phyloP scores from a whole-genome alignment of 2,113 vertebrate genomes.

The Proteles cristata region DNA sequence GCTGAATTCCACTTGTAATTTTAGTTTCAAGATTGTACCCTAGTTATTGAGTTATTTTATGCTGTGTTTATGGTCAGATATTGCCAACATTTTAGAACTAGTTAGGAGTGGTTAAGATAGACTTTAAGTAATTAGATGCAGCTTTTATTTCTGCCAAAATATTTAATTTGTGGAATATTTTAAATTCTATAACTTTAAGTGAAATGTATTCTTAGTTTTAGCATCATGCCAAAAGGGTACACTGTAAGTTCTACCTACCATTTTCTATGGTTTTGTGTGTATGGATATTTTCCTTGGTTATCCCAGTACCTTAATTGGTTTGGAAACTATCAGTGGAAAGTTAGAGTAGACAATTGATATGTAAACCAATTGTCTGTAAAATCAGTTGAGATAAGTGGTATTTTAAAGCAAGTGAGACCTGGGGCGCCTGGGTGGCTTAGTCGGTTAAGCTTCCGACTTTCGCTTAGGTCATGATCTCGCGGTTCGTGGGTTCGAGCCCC shows the following conservation, averaged over 20 bases:
- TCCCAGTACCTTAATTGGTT: not conserved
- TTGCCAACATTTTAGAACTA: constrained; percentile 24
- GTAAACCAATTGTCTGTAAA: not conserved
- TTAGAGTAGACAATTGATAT: not conserved
- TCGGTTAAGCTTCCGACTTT: no score
- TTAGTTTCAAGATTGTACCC: not conserved
- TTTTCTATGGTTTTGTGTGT: constrained; percentile 2
- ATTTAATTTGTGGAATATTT: constrained; percentile 25
- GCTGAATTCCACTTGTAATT: constrained; percentile 59
- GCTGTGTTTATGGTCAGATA: constrained; percentile 30
- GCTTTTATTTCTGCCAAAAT: constrained; percentile 28
- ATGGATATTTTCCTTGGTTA: not conserved
- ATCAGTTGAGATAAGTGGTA: not conserved
- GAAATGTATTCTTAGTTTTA: constrained; percentile 53
- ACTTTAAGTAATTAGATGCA: constrained; percentile 11
- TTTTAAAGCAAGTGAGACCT: constrained; percentile 14
- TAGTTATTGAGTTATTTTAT: constrained; percentile 44
- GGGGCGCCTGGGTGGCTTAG: no score
- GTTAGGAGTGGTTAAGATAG: not conserved
- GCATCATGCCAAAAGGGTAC: not conserved
- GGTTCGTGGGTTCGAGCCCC: no score
- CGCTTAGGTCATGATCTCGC: no score
- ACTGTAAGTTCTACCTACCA: not conserved
- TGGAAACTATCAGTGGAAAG: not conserved
- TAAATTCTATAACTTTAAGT: constrained; percentile 45